These are phyloP conservation scores for Zele albiditarsus DNA, from an alignment of 2,888 invertebrate genomes.

Conservation along the genomic window DNA sequence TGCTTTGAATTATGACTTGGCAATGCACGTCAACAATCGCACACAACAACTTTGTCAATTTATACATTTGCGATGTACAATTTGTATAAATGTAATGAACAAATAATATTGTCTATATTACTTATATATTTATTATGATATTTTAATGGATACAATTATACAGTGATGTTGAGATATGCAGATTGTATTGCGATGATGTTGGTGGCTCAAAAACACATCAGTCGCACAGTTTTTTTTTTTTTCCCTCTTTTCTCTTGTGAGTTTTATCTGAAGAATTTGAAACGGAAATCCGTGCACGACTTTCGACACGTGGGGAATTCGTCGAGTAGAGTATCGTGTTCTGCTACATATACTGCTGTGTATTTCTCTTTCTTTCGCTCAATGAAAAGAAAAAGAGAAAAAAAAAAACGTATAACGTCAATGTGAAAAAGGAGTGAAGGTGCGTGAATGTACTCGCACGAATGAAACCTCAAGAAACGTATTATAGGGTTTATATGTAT, in stretches of 20 bases:
- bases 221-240: neutral
- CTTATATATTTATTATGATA: no score
- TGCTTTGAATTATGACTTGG: conserved; percentile 39
- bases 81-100: neutral
- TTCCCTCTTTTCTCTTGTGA: neutral
- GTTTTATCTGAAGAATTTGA: neutral
- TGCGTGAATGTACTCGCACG: neutral
- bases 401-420: neutral
- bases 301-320: conserved; percentile 53
- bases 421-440: neutral
- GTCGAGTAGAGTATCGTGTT: conserved; percentile 64
- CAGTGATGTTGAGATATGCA: no score
- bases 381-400: neutral
- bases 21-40: conserved; percentile 24
- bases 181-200: neutral
- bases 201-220: neutral
- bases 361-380: neutral
- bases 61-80: neutral
- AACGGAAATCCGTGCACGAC: conserved; percentile 34
- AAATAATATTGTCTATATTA: no score
- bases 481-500: neutral
- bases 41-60: conserved; percentile 6
- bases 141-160: no score
- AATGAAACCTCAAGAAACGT: neutral
- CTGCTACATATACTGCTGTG: conserved; percentile 37